These are phyloP conservation scores for Notolabrus celidotus DNA, from an alignment of 2,797 vertebrate genomes.

Conservation along the genomic window DNA sequence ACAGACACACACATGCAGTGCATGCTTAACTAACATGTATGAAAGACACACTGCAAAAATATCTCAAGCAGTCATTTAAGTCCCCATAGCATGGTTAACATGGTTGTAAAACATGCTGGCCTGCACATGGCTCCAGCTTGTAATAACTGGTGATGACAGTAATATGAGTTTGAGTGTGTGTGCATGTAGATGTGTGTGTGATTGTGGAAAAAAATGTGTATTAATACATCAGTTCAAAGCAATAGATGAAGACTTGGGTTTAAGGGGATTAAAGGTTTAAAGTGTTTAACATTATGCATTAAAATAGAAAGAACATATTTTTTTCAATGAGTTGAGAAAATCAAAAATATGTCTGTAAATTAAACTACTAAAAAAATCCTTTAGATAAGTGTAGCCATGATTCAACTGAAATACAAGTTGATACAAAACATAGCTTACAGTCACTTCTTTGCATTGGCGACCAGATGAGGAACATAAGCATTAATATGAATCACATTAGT, in stretches of 20 bases:
- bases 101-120: slow-evolving; percentile 80
- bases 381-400: not conserved
- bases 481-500: too few species aligned
- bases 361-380: too few species aligned
- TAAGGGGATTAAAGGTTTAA: slow-evolving; percentile 16
- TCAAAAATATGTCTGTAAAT: not conserved
- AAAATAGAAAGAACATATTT: not conserved
- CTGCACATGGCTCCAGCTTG: slow-evolving; percentile 58
- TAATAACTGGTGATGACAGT: slow-evolving; percentile 80
- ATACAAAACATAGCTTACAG: too few species aligned
- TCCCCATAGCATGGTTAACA: slow-evolving; percentile 69
- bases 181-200: slow-evolving; percentile 32
- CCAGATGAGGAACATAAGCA: too few species aligned
- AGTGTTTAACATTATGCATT: not conserved
- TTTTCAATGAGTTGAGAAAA: not conserved
- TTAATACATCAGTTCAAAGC: slow-evolving; percentile 19
- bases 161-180: slow-evolving; percentile 63
- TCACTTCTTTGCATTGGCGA: too few species aligned
- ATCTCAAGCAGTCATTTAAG: slow-evolving; percentile 82
- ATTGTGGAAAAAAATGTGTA: slow-evolving; percentile 43
- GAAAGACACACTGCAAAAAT: slow-evolving; percentile 65
- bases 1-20: slow-evolving; percentile 3
- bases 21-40: slow-evolving; percentile 45
- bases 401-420: too few species aligned
- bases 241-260: slow-evolving; percentile 7